A percentile compares a stretch with the other conserved stretches of the same genome.
Conservation (phyloP, 2,797 vertebrate genomes). For the Rhinophrynus dorsalis region DNA sequence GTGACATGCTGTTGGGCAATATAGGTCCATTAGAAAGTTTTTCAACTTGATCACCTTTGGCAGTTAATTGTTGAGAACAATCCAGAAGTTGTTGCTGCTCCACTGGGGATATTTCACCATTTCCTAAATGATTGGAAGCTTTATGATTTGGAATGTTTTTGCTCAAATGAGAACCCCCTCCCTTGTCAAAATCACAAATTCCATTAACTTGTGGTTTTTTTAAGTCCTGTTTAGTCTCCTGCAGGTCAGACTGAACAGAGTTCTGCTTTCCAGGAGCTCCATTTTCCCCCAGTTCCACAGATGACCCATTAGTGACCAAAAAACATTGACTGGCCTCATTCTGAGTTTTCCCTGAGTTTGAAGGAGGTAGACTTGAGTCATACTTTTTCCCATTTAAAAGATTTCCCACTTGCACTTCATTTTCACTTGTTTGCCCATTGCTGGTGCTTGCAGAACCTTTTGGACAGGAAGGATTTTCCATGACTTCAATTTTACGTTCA, state of each 20-base stretch:
- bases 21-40: slow-evolving; percentile 92
- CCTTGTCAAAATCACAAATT: slow-evolving; percentile 96
- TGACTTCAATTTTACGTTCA: slow-evolving; percentile 96
- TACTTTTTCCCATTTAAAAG: slow-evolving; percentile 97
- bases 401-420: slow-evolving; percentile 79
- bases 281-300: slow-evolving; percentile 78
- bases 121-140: slow-evolving; percentile 98
- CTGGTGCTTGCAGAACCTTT: slow-evolving; percentile 86
- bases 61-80: slow-evolving; percentile 91
- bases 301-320: slow-evolving; percentile 88
- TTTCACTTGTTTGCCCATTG: slow-evolving; percentile 87
- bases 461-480: slow-evolving; percentile 95
- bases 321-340: slow-evolving; percentile 77
- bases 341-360: slow-evolving; percentile 98
- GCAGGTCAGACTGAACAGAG: slow-evolving; percentile 69
- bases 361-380: slow-evolving; percentile 97
- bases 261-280: slow-evolving; percentile 82
- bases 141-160: slow-evolving; percentile 99
- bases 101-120: slow-evolving; percentile 87
- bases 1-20: slow-evolving; percentile 74
- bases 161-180: slow-evolving; percentile 86
- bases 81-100: slow-evolving; percentile 80
- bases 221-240: slow-evolving; percentile 80
- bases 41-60: slow-evolving; percentile 95
- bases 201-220: slow-evolving; percentile 94